phyloP scores from a whole-genome alignment of 2,888 invertebrate genomes.

The Himalopsyche anomala region DNA sequence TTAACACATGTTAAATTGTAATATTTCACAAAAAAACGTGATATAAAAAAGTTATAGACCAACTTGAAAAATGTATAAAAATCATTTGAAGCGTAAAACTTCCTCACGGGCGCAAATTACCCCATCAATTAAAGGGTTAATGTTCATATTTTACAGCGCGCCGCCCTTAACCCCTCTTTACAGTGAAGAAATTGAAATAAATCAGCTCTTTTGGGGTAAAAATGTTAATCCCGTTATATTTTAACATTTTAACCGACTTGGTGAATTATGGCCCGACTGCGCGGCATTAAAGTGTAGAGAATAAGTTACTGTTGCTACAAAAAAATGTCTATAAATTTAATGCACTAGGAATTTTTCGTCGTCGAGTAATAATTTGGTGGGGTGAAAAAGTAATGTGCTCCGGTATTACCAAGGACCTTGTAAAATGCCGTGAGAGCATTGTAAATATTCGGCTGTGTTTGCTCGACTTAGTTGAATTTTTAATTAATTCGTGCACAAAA shows the following conservation, averaged over 20 bases:
- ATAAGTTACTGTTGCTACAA: conserved; percentile 13
- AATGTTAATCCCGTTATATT: conserved; percentile 30
- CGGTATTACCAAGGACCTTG: not conserved
- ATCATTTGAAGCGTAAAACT: conserved; percentile 15
- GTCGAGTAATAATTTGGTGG: not conserved
- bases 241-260: conserved; percentile 18
- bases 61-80: conserved; percentile 30
- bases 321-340: conserved; percentile 32
- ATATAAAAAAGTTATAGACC: not conserved
- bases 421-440: not conserved
- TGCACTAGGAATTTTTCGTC: conserved; percentile 20
- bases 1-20: conserved; percentile 15
- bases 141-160: conserved; percentile 23
- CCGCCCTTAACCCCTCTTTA: conserved; percentile 11
- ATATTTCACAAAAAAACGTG: not conserved
- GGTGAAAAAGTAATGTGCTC: conserved; percentile 2
- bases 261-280: conserved; percentile 13
- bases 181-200: conserved; percentile 22
- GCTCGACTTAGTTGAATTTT: too few relatives aligned
- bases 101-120: conserved; percentile 5
- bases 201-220: conserved; percentile 26
- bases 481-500: too few relatives aligned
- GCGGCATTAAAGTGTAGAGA: conserved; percentile 17
- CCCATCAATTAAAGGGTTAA: conserved; percentile 34
- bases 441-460: not conserved